Percentiles rank a stretch among this genome's conserved stretches.
Evolutionary conservation across 2,888 invertebrate genomes (phyloP).

Genomic region (Athalia cordata): DNA sequence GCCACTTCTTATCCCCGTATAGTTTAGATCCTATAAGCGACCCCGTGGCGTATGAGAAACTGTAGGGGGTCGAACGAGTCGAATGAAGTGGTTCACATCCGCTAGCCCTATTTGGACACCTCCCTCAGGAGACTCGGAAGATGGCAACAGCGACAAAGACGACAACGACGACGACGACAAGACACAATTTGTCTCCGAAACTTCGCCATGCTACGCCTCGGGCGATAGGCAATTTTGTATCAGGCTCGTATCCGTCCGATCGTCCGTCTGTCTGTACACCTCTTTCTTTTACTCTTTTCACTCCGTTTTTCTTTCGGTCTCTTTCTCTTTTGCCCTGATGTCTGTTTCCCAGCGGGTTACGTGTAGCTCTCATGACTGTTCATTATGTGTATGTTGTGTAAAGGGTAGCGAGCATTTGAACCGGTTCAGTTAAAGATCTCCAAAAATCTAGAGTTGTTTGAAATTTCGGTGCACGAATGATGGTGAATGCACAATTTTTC

Average conservation of each 20-base stretch:
- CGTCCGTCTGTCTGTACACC: neutral
- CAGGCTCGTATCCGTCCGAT: neutral
- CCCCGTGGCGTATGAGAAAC: constrained; percentile 18
- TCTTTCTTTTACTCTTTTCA: neutral
- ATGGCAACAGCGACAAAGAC: neutral
- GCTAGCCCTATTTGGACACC: constrained; percentile 7
- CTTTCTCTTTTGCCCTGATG: neutral
- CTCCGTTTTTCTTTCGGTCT: neutral
- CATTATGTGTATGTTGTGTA: neutral
- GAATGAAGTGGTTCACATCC: constrained; percentile 36
- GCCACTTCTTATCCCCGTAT: neutral
- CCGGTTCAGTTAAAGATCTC: too few relatives aligned
- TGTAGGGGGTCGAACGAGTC: constrained; percentile 23
- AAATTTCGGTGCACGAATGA: too few relatives aligned
- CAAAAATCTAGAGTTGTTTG: too few relatives aligned
- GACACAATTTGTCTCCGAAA: constrained; percentile 19
- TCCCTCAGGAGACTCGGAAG: constrained; percentile 15
- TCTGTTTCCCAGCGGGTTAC: neutral
- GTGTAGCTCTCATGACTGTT: neutral
- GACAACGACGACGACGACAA: constrained; percentile 15
- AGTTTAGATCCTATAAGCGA: neutral
- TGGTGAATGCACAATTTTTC: too few relatives aligned
- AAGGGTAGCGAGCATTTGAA: neutral
- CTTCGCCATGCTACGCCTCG: neutral
- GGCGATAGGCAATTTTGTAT: constrained; percentile 25